A percentile compares a stretch with the other conserved stretches of the same genome.
Conservation (phyloP, 2,797 vertebrate species). For the Selene dorsalis region DNA sequence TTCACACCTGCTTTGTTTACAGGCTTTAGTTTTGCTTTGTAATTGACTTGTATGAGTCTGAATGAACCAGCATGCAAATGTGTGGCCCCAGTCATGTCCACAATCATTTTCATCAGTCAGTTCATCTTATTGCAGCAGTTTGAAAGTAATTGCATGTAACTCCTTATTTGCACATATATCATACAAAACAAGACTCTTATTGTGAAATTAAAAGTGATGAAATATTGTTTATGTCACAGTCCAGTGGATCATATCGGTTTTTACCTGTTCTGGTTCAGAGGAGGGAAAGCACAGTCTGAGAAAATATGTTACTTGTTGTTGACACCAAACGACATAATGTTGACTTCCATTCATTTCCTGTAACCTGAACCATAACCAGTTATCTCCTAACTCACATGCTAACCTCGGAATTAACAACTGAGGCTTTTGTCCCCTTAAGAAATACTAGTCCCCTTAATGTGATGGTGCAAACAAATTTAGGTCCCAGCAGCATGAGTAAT, state of each 20-base stretch:
- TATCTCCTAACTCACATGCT: too few relatives aligned
- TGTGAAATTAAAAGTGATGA: constrained; percentile 1
- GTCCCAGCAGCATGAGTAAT: not conserved
- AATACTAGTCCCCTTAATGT: not conserved
- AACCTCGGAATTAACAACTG: not conserved
- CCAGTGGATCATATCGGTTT: too few relatives aligned
- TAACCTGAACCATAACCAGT: too few relatives aligned
- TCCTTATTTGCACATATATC: not conserved
- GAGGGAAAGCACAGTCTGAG: not conserved
- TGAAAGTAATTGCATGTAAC: too few relatives aligned
- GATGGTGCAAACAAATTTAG: not conserved
- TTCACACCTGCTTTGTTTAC: constrained; percentile 46
- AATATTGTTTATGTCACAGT: not conserved
- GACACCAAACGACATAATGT: too few relatives aligned
- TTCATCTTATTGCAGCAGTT: too few relatives aligned
- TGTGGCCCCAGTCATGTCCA: not conserved
- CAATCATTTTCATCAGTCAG: not conserved
- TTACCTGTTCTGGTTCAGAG: not conserved
- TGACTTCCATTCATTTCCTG: too few relatives aligned
- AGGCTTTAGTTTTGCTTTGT: constrained; percentile 7
- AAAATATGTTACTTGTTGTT: not conserved
- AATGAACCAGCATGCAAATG: not conserved
- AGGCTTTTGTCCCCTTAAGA: not conserved
- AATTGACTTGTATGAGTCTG: not conserved
- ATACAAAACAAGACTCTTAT: not conserved